These are phyloP conservation scores for Falcunculus frontatus DNA, from an alignment of 2,113 vertebrate species.

Conservation along the genomic window DNA sequence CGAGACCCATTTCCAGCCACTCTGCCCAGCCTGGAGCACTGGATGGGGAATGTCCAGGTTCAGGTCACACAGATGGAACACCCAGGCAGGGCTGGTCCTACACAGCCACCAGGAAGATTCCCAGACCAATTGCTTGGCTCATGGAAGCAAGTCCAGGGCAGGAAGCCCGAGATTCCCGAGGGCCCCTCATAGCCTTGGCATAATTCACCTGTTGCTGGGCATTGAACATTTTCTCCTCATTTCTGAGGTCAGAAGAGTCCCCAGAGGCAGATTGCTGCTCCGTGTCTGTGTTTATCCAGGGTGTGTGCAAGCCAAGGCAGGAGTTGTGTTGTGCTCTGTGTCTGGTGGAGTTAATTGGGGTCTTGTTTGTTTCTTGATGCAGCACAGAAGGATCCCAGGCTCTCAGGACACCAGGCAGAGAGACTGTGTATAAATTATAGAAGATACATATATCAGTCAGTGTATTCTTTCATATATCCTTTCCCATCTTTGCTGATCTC, in stretches of 20 bases:
- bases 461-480: not conserved
- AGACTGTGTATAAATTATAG: not conserved
- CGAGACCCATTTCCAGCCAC: not conserved
- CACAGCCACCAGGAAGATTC: not conserved
- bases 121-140: not conserved
- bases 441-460: not conserved
- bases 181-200: not conserved
- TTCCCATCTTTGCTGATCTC: not conserved
- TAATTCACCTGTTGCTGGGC: not conserved
- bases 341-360: not conserved
- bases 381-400: not conserved
- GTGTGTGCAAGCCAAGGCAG: not conserved
- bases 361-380: not conserved
- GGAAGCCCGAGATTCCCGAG: not conserved
- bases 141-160: not conserved
- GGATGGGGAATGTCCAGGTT: not conserved
- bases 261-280: not conserved
- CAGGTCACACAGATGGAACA: not conserved
- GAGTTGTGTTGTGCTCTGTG: not conserved
- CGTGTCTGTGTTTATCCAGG: not conserved
- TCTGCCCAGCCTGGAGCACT: not conserved
- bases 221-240: not conserved
- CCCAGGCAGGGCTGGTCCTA: not conserved
- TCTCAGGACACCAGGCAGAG: not conserved
- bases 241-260: not conserved